phyloP scores from a whole-genome alignment of 2,888 invertebrate genomes.

The Idaea aversata region DNA sequence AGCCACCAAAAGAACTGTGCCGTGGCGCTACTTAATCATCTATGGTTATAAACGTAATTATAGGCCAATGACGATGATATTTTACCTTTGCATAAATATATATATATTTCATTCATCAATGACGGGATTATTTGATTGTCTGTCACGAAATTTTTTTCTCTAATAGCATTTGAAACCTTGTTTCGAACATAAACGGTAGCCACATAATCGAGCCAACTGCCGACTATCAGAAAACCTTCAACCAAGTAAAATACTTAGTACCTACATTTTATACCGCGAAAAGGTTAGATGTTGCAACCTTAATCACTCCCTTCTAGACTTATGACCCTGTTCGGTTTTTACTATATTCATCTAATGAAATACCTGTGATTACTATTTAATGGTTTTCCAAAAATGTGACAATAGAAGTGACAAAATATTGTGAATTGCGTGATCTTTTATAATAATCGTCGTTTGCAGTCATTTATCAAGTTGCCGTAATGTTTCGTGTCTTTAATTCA shows the following conservation, averaged over 20 bases:
- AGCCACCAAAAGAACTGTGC: too few relatives aligned
- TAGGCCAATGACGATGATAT: too few relatives aligned
- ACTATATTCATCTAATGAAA: not conserved
- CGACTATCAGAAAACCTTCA: not conserved
- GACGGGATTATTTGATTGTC: too few relatives aligned
- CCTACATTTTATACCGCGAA: not conserved
- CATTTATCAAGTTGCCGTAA: constrained; percentile 1
- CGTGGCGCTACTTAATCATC: too few relatives aligned
- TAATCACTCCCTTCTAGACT: not conserved
- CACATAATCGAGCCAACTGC: not conserved
- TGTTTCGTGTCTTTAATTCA: not conserved
- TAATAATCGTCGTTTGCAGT: not conserved
- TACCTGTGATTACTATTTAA: not conserved
- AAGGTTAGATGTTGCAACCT: not conserved
- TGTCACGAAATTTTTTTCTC: not conserved
- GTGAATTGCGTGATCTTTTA: not conserved
- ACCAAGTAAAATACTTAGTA: not conserved
- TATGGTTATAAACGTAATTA: too few relatives aligned
- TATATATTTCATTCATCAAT: too few relatives aligned
- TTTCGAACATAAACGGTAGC: not conserved
- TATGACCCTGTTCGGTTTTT: not conserved
- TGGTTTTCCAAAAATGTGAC: not conserved
- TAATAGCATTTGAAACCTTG: not conserved
- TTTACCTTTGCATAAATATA: too few relatives aligned
- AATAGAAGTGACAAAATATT: not conserved